phyloP scores from a whole-genome alignment of 2,888 invertebrate genomes.

The Danaus chrysippus region DNA sequence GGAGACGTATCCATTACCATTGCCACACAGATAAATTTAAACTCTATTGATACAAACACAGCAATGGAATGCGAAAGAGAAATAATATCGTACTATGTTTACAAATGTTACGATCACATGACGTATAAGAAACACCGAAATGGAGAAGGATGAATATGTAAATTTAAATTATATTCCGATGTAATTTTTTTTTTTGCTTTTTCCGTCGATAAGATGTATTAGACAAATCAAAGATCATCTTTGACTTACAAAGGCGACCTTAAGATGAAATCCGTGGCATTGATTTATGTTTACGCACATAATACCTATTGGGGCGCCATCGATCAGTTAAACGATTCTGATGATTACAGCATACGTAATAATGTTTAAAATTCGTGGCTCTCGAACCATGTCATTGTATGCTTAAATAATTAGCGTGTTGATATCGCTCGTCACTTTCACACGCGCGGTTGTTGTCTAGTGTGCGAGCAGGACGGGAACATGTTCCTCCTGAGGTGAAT shows the following conservation, averaged over 20 bases:
- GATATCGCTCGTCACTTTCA: slow-evolving; percentile 57
- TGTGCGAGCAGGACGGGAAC: slow-evolving; percentile 40
- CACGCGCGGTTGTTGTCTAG: slow-evolving; percentile 38
- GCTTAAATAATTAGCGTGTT: slow-evolving; percentile 64
- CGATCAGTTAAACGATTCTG: slow-evolving; percentile 40
- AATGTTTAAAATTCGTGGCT: slow-evolving; percentile 47
- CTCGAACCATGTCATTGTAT: slow-evolving; percentile 46
- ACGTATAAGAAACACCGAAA: slow-evolving; percentile 13
- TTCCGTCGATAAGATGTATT: slow-evolving; percentile 13
- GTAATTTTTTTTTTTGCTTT: neutral
- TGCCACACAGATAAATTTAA: slow-evolving; percentile 9
- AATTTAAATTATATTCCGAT: slow-evolving; percentile 3
- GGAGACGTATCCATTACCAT: slow-evolving; percentile 23
- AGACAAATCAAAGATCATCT: slow-evolving; percentile 38
- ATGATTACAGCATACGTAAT: slow-evolving; percentile 40
- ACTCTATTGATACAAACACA: slow-evolving; percentile 15
- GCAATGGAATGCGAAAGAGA: slow-evolving; percentile 24
- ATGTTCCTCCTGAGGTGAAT: slow-evolving; percentile 52
- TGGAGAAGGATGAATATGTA: slow-evolving; percentile 7
- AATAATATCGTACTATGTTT: slow-evolving; percentile 12
- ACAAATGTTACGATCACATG: slow-evolving; percentile 12
- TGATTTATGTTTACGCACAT: slow-evolving; percentile 71
- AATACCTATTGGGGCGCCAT: slow-evolving; percentile 58
- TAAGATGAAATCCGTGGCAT: slow-evolving; percentile 64
- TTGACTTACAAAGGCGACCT: slow-evolving; percentile 57